Base-by-base conservation (phyloP, 2,113 vertebrate species). In the Apteryx owenii region DNA sequence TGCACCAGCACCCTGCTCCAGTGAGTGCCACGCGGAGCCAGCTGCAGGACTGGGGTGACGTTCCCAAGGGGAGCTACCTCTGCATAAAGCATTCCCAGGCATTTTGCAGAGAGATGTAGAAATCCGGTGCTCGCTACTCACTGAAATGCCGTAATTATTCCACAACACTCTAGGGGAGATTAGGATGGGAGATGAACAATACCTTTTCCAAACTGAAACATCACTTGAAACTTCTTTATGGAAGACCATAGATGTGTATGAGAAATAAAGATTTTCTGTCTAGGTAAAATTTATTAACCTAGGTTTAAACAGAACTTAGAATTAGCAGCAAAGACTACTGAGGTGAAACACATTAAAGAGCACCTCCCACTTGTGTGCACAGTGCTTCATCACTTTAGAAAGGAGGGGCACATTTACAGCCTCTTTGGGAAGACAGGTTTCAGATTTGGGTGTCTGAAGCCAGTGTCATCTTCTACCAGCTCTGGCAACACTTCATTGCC, bases 81-180 rank as follows among this genome's bases (percentile, higher is more conserved):
- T 51, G 22, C 8, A 40, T 38, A 40, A 71, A 68, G 29, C 28
- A 64, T 17, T 79, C 17, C 56, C 70, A 53, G 28, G 22, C 3
- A 5, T 31, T 26, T 70, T 5, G 5, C 18, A 28, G 58, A 61
- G 58, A 56, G 46, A 28, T 33, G 51, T 33, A 61, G 40, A 18
- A 58, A 31, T 33, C 20, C 77, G 33, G 7, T 11, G 6, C 5
- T 65, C 23, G 26, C 25, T 38, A 0, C 16, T 18, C 31, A 65
- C 38, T 14, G 14, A 73, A 72, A 72, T 21, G 18, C 33, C 1
- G 4, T 50, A 81, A 38, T 12, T 61, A 12, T 40, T 85, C 33
- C 14, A 38, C 7, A 14, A 0, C 0, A 0, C 2, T 73, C 31
- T 21, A 72, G 29, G 6, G 5, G 5, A 80, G 48, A 13, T 46